Evolutionary conservation across 2,888 invertebrate species (phyloP).

Genomic region (Teinopalpus imperialis): DNA sequence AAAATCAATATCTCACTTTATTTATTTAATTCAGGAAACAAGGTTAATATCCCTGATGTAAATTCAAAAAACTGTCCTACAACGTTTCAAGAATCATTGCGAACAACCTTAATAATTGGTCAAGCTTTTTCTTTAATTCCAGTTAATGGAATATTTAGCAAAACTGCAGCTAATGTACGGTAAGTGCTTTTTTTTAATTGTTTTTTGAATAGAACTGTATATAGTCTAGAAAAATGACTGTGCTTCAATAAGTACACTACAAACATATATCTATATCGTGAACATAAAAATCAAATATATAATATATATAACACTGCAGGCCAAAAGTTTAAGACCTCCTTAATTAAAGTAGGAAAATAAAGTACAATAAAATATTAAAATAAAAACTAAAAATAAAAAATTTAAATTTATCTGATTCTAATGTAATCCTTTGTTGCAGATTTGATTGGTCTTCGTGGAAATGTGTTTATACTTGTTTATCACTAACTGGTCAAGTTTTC

Average conservation of each 20-base stretch:
- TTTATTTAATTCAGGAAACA: constrained; percentile 47
- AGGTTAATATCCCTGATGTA: constrained; percentile 43
- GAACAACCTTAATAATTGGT: constrained; percentile 53
- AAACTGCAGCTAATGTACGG: constrained; percentile 47
- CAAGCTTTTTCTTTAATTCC: constrained; percentile 64
- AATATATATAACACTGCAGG: too few relatives aligned
- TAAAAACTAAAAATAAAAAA: too few relatives aligned
- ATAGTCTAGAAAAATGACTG: too few relatives aligned
- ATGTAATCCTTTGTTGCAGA: constrained; percentile 41
- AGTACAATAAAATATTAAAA: too few relatives aligned
- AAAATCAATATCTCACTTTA: too few relatives aligned
- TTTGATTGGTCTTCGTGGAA: constrained; percentile 61
- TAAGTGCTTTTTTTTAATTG: constrained; percentile 34
- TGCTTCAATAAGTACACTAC: too few relatives aligned
- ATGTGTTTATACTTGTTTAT: constrained; percentile 49
- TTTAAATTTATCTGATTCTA: neutral
- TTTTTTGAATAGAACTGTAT: too few relatives aligned
- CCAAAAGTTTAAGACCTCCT: too few relatives aligned
- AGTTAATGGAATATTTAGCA: constrained; percentile 50
- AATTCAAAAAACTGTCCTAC: constrained; percentile 37
- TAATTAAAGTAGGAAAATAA: too few relatives aligned
- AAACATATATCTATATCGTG: too few relatives aligned
- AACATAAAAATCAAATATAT: too few relatives aligned
- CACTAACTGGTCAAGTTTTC: constrained; percentile 59
- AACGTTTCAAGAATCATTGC: constrained; percentile 54